Percentiles rank a stretch among this genome's conserved stretches.
phyloP scores from a whole-genome alignment of 2,113 vertebrate genomes.

The Cottus gobio region DNA sequence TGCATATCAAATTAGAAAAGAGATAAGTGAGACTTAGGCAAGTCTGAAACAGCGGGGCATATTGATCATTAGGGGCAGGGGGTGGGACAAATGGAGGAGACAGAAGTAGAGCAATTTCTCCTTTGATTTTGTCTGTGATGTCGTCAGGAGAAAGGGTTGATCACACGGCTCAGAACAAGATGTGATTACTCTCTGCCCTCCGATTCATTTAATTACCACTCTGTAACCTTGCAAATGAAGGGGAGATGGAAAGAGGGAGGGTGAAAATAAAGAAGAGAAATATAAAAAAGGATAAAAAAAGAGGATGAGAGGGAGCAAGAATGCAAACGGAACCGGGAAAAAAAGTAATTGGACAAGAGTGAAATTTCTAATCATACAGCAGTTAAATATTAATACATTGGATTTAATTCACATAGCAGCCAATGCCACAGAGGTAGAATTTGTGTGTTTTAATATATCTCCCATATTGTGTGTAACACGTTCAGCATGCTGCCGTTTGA shows the following conservation, averaged over 20 bases:
- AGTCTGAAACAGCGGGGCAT: slow-evolving; percentile 34
- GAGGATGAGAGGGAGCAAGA: slow-evolving; percentile 14
- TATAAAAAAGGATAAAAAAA: neutral
- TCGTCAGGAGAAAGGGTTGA: slow-evolving; percentile 36
- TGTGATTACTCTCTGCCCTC: slow-evolving; percentile 39
- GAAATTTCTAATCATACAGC: slow-evolving; percentile 66
- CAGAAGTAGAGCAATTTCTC: neutral
- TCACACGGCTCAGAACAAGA: slow-evolving; percentile 41
- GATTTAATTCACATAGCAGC: slow-evolving; percentile 62
- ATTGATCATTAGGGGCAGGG: slow-evolving; percentile 35
- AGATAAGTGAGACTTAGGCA: slow-evolving; percentile 51
- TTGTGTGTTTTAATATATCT: slow-evolving; percentile 62
- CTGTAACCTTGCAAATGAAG: slow-evolving; percentile 42
- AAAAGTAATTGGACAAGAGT: slow-evolving; percentile 63
- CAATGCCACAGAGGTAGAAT: slow-evolving; percentile 44
- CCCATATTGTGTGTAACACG: slow-evolving; percentile 32
- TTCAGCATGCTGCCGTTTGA: slow-evolving; percentile 34
- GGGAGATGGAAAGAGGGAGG: neutral
- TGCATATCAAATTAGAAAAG: slow-evolving; percentile 48
- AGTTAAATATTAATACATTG: slow-evolving; percentile 65
- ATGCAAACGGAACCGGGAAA: slow-evolving; percentile 48
- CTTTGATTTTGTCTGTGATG: slow-evolving; percentile 40
- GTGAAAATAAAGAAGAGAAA: neutral
- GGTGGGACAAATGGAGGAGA: slow-evolving; percentile 5
- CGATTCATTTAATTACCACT: slow-evolving; percentile 62